Conservation (phyloP, 2,888 invertebrate species). For the Acrobasis consociella region DNA sequence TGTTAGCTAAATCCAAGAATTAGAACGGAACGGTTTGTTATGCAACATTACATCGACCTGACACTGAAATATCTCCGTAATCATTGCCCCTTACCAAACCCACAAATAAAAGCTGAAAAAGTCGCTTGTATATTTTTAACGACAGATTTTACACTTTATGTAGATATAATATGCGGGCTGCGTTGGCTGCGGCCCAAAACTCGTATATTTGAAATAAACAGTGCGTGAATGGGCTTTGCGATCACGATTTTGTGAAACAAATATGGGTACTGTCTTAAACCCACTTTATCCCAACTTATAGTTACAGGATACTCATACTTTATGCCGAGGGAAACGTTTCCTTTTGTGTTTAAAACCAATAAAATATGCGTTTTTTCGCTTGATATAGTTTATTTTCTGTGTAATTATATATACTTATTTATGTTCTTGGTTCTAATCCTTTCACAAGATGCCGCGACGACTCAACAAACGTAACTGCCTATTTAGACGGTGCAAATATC, state of each 20-base stretch:
- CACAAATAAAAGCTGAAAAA: conserved; percentile 11
- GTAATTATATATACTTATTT: no score
- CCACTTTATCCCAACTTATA: neutral
- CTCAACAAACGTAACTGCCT: no score
- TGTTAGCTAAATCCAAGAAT: neutral
- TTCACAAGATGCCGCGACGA: no score
- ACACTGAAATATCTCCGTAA: conserved; percentile 1
- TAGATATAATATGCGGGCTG: conserved; percentile 6
- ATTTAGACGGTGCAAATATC: no score
- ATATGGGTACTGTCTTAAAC: conserved; percentile 1
- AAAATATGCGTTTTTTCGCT: no score
- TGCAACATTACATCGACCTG: neutral
- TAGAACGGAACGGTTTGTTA: neutral
- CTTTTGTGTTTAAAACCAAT: neutral
- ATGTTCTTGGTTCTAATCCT: no score
- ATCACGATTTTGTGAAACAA: conserved; percentile 1
- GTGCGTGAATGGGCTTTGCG: conserved; percentile 3
- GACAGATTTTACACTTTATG: conserved; percentile 21
- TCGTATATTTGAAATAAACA: conserved; percentile 14
- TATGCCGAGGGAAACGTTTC: neutral
- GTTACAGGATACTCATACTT: neutral
- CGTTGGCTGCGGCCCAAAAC: conserved; percentile 20
- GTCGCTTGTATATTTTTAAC: conserved; percentile 14
- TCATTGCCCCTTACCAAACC: conserved; percentile 5
- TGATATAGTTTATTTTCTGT: no score